These are phyloP conservation scores for Sylvilagus floridanus DNA, from an alignment of 2,797 vertebrate genomes.

Conservation along the genomic window DNA sequence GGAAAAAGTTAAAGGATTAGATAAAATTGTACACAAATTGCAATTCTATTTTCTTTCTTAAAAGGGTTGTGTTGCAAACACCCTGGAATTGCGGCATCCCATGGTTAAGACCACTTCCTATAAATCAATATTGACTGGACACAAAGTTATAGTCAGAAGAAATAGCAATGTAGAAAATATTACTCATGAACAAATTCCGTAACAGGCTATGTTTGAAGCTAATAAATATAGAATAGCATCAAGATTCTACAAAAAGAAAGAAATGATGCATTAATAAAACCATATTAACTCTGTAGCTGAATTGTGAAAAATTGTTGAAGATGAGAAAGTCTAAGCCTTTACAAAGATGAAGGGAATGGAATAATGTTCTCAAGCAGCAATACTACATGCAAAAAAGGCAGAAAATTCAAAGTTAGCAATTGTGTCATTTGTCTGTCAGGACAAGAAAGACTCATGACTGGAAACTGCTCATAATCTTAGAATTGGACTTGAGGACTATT, in stretches of 20 bases:
- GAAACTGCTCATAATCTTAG: conserved; percentile 6
- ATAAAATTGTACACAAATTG: not conserved
- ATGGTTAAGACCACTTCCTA: conserved; percentile 11
- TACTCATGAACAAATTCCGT: not conserved
- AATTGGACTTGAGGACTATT: not conserved
- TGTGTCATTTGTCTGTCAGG: not conserved
- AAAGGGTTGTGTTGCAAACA: not conserved
- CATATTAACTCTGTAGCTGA: not conserved
- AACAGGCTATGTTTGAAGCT: conserved; percentile 8
- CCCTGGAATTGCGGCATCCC: not conserved
- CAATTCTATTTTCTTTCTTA: not conserved
- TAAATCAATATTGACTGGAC: conserved; percentile 28
- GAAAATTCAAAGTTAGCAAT: not conserved
- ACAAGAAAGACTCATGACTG: not conserved
- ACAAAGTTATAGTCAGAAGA: conserved; percentile 8
- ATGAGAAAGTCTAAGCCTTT: not conserved
- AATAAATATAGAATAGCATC: not conserved
- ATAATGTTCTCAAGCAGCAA: not conserved
- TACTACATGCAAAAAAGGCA: not conserved
- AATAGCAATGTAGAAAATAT: not conserved
- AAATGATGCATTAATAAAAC: not conserved
- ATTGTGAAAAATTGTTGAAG: not conserved
- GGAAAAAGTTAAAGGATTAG: not conserved
- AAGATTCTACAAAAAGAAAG: not conserved
- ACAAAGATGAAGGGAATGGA: not conserved